phyloP scores from a whole-genome alignment of 2,888 invertebrate genomes.

The Steinernema scapterisci region DNA sequence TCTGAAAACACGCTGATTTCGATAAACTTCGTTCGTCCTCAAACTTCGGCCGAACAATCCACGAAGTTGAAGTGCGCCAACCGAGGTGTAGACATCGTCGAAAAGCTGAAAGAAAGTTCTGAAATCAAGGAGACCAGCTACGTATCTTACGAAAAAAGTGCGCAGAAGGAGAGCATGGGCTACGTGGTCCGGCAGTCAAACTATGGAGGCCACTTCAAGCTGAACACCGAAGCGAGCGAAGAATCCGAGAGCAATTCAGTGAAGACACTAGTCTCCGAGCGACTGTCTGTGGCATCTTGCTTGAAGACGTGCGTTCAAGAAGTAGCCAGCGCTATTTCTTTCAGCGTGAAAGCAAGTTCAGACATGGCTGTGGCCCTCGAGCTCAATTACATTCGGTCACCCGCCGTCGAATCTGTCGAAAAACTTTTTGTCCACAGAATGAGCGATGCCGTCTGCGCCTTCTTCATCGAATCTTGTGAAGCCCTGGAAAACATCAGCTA shows the following conservation, averaged over 20 bases:
- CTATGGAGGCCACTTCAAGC: conserved; percentile 41
- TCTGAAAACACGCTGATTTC: not conserved
- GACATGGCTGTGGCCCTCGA: not conserved
- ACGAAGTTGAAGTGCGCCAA: conserved; percentile 44
- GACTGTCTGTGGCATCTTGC: not conserved
- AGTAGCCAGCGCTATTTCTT: not conserved
- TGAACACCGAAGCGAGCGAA: conserved; percentile 49
- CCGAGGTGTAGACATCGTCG: conserved; percentile 35
- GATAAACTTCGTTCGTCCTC: not conserved
- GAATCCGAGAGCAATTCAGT: conserved; percentile 33
- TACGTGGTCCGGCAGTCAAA: conserved; percentile 33
- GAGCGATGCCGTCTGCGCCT: not conserved
- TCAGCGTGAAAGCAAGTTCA: not conserved
- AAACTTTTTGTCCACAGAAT: not conserved
- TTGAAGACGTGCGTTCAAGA: not conserved
- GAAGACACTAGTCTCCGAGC: not conserved
- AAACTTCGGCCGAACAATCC: not conserved
- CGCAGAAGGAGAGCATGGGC: conserved; percentile 7
- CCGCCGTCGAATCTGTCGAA: not conserved
- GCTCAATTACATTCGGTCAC: too few relatives aligned
- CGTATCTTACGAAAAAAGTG: conserved; percentile 33
- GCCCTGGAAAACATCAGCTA: conserved; percentile 49
- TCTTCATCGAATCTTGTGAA: conserved; percentile 51
- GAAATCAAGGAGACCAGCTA: conserved; percentile 42
- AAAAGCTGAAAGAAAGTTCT: conserved; percentile 50